Evolutionary conservation across 2,888 invertebrate species (phyloP), one percentile per base, ranked within the genome.

Genomic region (Micropterix aruncella): DNA sequence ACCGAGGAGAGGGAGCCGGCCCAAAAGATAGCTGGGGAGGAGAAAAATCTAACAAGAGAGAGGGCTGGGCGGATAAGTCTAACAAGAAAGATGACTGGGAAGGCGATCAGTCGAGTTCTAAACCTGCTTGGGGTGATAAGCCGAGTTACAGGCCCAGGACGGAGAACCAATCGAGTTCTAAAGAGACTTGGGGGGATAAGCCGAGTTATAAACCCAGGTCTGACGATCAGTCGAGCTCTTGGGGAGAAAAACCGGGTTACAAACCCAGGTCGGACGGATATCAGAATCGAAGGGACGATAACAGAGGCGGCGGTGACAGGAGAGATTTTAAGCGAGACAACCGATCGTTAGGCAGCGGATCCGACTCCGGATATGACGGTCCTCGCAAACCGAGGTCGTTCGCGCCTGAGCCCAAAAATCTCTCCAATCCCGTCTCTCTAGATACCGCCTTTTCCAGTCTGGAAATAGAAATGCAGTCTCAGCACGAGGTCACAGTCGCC

Each of bases 401-500:
- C 12, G 7, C 27, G 12, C 5, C 27, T 12, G 27, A 27, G 27
- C 5, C 12, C 12, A 66, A 63, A 45, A 65, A 61, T 52, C 53
- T 69, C 3, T 15, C 62, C 1, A 55, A 72, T 46, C 79, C 77
- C 38, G 60, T 73, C 5, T 51, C 73, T 0, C 47, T 73, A 1
- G 66, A 72, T 7, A 66, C 66, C 0, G 60, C 65, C 1, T 80
- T 75, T 62, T 44, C 51, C 0, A 63, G 69, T 3, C 63, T 66
- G 1, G 54, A 61, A 0, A 60, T 79, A 2, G 66, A 73, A 16
- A 57, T 67, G 1, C 76, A 74, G 14, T 61, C 64, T 0, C 73
- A 68, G 43, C 74, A 76, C 43, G 73, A 77, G 45, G 69, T 83
- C 1, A 67, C 72, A 2, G 71, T 87, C 37, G 78, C 80, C 2